These are phyloP conservation scores for Epinephelus awoara DNA, from an alignment of 2,797 vertebrate species.

Conservation along the genomic window DNA sequence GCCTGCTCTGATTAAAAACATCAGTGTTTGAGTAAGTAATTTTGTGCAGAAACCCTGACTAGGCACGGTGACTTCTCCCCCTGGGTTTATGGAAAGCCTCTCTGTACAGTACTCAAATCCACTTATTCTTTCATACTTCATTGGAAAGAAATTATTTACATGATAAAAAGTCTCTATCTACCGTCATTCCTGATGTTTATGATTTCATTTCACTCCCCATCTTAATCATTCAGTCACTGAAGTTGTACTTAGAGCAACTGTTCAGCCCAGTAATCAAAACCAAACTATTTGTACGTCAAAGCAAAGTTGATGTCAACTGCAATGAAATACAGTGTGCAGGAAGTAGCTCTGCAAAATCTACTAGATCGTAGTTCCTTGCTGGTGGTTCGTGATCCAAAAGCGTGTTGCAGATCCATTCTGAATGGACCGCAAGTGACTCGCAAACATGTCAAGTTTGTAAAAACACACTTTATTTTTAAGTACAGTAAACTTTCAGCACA, in stretches of 20 bases:
- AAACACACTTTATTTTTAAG: too few relatives aligned
- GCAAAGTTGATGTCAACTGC: neutral
- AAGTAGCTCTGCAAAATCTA: neutral
- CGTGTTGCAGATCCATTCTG: too few relatives aligned
- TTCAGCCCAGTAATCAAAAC: neutral
- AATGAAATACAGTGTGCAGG: neutral
- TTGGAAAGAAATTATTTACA: neutral
- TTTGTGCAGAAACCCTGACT: conserved; percentile 1
- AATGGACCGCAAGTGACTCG: too few relatives aligned
- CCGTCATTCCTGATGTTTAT: neutral
- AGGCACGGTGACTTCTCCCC: neutral
- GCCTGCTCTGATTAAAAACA: conserved; percentile 26
- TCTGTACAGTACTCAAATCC: neutral
- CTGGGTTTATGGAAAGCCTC: neutral
- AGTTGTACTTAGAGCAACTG: neutral
- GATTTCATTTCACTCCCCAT: neutral
- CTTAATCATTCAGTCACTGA: neutral
- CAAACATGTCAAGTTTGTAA: too few relatives aligned
- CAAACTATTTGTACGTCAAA: neutral
- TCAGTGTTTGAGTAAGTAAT: conserved; percentile 8
- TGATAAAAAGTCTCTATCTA: neutral
- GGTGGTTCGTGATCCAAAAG: too few relatives aligned
- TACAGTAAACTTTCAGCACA: too few relatives aligned
- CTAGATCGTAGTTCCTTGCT: too few relatives aligned
- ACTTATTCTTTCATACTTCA: neutral